Conservation (phyloP, 1,140 invertebrate species). For the Caenorhabditis remanei region DNA sequence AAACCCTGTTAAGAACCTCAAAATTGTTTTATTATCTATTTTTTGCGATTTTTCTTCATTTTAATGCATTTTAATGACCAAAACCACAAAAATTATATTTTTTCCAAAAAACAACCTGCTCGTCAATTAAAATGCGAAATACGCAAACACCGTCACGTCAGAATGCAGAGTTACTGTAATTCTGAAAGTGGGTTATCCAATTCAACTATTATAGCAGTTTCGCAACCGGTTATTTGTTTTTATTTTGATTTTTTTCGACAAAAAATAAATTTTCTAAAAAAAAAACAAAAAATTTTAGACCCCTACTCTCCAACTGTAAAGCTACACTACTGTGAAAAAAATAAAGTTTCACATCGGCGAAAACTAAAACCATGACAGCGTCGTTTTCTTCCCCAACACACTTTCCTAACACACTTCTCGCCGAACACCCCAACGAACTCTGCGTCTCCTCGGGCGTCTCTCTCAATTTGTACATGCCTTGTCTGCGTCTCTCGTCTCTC, state of each 20-base stretch:
- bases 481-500: not conserved
- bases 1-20: too few relatives aligned
- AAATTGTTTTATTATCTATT: too few relatives aligned
- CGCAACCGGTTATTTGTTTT: too few relatives aligned
- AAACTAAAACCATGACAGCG: not conserved
- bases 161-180: not conserved
- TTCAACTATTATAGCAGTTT: too few relatives aligned
- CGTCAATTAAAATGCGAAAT: not conserved
- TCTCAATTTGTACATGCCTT: not conserved
- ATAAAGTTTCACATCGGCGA: not conserved
- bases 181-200: too few relatives aligned
- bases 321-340: not conserved
- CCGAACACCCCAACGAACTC: conserved; percentile 15
- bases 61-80: too few relatives aligned
- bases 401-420: not conserved
- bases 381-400: conserved; percentile 16
- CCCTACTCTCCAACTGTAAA: too few relatives aligned
- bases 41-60: too few relatives aligned
- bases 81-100: too few relatives aligned
- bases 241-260: too few relatives aligned
- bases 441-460: not conserved
- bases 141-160: conserved; percentile 3
- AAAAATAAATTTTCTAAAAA: too few relatives aligned
- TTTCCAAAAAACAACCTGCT: not conserved
- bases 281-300: too few relatives aligned